Evolutionary conservation across 2,797 vertebrate genomes (phyloP).

Genomic region (Malurus splendens): DNA sequence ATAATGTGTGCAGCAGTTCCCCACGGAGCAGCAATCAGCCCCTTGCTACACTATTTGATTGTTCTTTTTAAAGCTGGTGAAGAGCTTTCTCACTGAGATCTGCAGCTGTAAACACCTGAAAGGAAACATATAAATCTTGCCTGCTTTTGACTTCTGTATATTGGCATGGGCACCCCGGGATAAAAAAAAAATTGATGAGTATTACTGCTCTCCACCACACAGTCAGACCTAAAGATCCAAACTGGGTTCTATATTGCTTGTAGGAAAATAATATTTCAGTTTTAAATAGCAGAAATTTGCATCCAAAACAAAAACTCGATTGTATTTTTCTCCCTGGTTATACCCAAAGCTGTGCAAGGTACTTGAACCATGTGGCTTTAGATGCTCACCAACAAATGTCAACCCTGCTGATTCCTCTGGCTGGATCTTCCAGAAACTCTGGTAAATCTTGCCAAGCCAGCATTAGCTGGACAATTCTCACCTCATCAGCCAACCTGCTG

Average conservation of each 20-base stretch:
- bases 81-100: background rate
- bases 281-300: background rate
- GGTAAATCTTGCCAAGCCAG: background rate
- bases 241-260: background rate
- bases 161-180: background rate
- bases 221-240: background rate
- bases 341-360: background rate
- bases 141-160: background rate
- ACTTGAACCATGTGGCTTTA: background rate
- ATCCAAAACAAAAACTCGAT: background rate
- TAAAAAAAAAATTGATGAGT: background rate
- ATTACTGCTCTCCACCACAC: background rate
- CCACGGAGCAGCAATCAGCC: conserved; percentile 18
- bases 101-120: background rate
- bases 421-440: background rate
- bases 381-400: background rate
- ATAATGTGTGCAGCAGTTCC: conserved; percentile 30
- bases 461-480: background rate
- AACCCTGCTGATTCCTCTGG: background rate
- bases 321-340: background rate
- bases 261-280: background rate
- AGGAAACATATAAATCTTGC: background rate
- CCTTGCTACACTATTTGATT: background rate
- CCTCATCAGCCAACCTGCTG: conserved; percentile 8
- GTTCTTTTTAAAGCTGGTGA: background rate